A percentile compares a stretch with the other conserved stretches of the same genome.
These are phyloP conservation scores for Pyrgilauda ruficollis DNA, from an alignment of 2,113 vertebrate genomes.

Conservation along the genomic window DNA sequence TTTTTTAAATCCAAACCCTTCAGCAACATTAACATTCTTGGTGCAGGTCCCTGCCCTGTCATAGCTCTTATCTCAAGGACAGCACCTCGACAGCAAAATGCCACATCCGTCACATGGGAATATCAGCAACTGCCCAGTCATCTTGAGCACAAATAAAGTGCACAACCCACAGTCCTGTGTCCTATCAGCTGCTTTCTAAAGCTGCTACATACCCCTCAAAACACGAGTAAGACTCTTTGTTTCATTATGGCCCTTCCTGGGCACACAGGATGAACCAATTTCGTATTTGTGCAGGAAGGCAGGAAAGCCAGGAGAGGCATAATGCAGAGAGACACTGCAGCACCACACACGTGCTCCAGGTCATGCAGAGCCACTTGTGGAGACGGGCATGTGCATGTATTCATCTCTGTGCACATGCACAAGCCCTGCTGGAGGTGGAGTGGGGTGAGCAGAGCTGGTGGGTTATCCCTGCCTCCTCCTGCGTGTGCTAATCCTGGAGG, in stretches of 20 bases:
- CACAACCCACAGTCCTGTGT: neutral
- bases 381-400: accelerated
- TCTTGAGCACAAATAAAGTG: neutral
- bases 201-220: neutral
- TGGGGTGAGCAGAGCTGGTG: neutral
- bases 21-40: slow-evolving; percentile 8
- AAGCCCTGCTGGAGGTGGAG: neutral
- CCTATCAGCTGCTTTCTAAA: neutral
- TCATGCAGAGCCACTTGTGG: accelerated
- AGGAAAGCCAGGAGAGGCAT: neutral
- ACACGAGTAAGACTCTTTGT: accelerated
- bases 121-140: neutral
- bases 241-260: accelerated
- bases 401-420: neutral
- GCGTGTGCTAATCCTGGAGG: neutral
- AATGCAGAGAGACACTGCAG: accelerated
- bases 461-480: neutral
- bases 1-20: neutral
- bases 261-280: accelerated
- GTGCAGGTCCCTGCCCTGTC: neutral
- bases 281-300: accelerated
- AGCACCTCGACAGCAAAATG: slow-evolving; percentile 21
- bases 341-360: accelerated
- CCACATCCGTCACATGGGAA: neutral
- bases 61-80: slow-evolving; percentile 39